Percentiles rank a stretch among this genome's conserved stretches.
These are phyloP conservation scores for Ctenopoma multispine DNA, from an alignment of 2,797 vertebrate genomes.

Conservation along the genomic window DNA sequence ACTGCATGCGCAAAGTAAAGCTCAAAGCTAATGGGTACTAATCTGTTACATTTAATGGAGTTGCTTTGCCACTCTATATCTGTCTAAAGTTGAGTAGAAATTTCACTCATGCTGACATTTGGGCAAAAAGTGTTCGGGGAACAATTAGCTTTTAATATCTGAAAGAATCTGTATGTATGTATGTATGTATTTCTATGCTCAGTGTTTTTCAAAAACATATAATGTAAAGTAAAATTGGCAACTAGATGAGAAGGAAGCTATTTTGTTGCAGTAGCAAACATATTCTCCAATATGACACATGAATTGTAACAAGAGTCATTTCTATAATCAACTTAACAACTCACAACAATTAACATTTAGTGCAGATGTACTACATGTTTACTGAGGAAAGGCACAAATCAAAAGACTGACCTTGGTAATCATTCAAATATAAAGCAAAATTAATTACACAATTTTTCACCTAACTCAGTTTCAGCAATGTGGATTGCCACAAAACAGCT, in stretches of 20 bases:
- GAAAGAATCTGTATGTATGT: constrained; percentile 1
- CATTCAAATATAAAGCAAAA: no score
- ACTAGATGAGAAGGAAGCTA: not conserved
- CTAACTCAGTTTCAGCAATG: not conserved
- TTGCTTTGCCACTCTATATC: constrained; percentile 29
- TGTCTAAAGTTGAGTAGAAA: constrained; percentile 28
- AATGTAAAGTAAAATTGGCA: not conserved
- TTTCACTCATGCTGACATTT: constrained; percentile 42
- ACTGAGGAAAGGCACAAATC: no score
- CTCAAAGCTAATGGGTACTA: constrained; percentile 51
- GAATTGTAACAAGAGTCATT: not conserved
- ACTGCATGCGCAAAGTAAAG: constrained; percentile 36
- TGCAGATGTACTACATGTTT: no score
- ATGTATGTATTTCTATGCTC: not conserved
- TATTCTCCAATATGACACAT: not conserved
- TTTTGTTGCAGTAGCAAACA: not conserved
- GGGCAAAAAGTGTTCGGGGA: constrained; percentile 26
- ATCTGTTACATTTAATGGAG: constrained; percentile 47
- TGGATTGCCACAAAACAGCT: not conserved
- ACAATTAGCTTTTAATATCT: constrained; percentile 17
- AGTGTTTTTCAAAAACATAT: not conserved
- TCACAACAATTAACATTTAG: no score
- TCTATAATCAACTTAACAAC: no score
- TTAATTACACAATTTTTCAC: no score
- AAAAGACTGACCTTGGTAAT: no score